Conservation (phyloP, 2,888 invertebrate species). For the Stomorhina lunata region DNA sequence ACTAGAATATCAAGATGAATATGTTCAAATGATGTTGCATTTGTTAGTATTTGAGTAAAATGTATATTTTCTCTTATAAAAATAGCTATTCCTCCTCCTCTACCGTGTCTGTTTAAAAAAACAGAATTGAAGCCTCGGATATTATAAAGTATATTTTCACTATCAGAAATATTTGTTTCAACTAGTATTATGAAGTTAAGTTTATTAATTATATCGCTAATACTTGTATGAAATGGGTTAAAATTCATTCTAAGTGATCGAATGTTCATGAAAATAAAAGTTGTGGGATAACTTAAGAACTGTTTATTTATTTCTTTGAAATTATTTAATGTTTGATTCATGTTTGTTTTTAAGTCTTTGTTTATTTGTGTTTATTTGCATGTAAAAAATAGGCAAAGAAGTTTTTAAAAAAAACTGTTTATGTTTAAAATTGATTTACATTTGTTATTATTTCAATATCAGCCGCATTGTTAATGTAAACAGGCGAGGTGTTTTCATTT, state of each 20-base stretch:
- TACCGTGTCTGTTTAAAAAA: background rate
- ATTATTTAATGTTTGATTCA: background rate
- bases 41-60: background rate
- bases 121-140: background rate
- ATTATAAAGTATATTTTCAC: background rate
- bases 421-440: background rate
- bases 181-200: background rate
- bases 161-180: background rate
- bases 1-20: background rate
- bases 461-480: background rate
- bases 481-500: background rate
- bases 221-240: no score
- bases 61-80: background rate
- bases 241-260: no score
- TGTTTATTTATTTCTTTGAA: background rate
- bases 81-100: background rate
- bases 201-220: no score
- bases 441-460: background rate
- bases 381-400: no score
- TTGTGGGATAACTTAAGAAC: background rate
- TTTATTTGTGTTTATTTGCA: no score
- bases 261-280: no score
- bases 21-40: background rate
- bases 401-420: no score
- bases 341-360: no score